These are phyloP conservation scores for Ctenoplectra terminalis DNA, from an alignment of 1,140 invertebrate species.

Conservation along the genomic window DNA sequence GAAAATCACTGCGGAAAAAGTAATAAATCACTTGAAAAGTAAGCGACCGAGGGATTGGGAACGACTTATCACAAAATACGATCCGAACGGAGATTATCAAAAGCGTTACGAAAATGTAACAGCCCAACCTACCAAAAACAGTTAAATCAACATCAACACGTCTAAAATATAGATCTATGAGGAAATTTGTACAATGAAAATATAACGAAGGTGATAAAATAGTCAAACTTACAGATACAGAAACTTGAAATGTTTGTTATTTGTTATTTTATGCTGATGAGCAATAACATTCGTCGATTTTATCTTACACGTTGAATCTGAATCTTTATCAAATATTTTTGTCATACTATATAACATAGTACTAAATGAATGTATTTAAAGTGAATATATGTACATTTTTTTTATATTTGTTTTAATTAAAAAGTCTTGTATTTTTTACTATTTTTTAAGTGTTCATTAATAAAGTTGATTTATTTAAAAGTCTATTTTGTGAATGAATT, in stretches of 20 bases:
- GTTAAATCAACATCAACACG: slow-evolving; percentile 23
- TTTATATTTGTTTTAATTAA: neutral
- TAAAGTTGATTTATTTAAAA: slow-evolving; percentile 41
- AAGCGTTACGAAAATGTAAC: slow-evolving; percentile 69
- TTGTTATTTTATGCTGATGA: neutral
- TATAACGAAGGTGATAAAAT: neutral
- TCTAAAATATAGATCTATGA: neutral
- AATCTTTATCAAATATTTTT: neutral
- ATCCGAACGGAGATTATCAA: slow-evolving; percentile 79
- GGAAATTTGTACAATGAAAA: slow-evolving; percentile 11
- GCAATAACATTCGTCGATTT: slow-evolving; percentile 1
- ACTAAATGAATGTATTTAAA: neutral
- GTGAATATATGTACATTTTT: neutral
- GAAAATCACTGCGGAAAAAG: slow-evolving; percentile 77
- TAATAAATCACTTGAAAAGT: slow-evolving; percentile 76
- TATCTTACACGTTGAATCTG: neutral
- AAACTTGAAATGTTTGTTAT: neutral
- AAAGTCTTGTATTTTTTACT: neutral
- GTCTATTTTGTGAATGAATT: slow-evolving; percentile 27
- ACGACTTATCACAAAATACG: slow-evolving; percentile 77
- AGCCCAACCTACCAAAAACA: slow-evolving; percentile 26
- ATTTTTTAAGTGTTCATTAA: slow-evolving; percentile 15
- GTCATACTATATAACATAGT: neutral
- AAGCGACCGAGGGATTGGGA: slow-evolving; percentile 79
- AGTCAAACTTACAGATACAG: neutral